These are phyloP conservation scores for Brachionus koreanus DNA, from an alignment of 1,140 invertebrate genomes.

Conservation along the genomic window DNA sequence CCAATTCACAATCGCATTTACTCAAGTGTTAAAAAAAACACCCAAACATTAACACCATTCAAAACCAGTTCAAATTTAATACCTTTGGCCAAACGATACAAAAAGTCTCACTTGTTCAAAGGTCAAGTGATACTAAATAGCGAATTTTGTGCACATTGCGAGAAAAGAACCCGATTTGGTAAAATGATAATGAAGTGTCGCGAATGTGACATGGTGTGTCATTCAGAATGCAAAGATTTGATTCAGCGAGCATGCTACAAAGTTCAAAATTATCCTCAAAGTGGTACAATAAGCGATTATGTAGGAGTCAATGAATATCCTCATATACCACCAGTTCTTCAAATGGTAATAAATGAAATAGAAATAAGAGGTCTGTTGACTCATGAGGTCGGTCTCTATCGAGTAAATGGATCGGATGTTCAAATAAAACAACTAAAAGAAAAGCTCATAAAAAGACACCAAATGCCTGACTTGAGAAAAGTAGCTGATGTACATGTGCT, in stretches of 20 bases:
- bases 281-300: slow-evolving; percentile 7
- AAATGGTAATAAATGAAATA: slow-evolving; percentile 37
- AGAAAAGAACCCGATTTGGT: slow-evolving; percentile 37
- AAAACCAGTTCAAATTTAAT: slow-evolving; percentile 9
- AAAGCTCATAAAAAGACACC: slow-evolving; percentile 4
- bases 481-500: slow-evolving; percentile 16
- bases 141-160: slow-evolving; percentile 28
- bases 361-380: slow-evolving; percentile 35
- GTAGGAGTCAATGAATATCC: slow-evolving; percentile 8
- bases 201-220: slow-evolving; percentile 12
- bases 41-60: neutral
- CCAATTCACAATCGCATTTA: neutral
- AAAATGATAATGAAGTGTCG: slow-evolving; percentile 29
- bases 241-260: slow-evolving; percentile 20
- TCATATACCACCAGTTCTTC: slow-evolving; percentile 23
- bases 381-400: slow-evolving; percentile 44
- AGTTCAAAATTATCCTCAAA: neutral
- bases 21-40: slow-evolving; percentile 5
- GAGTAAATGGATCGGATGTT: slow-evolving; percentile 32
- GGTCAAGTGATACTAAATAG: slow-evolving; percentile 29
- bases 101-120: slow-evolving; percentile 32
- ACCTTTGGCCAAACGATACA: slow-evolving; percentile 28
- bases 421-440: slow-evolving; percentile 18
- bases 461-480: slow-evolving; percentile 30
- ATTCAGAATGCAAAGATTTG: slow-evolving; percentile 35